These are phyloP conservation scores for Bryconaethiops microstoma DNA, from an alignment of 2,797 vertebrate species.

Conservation along the genomic window DNA sequence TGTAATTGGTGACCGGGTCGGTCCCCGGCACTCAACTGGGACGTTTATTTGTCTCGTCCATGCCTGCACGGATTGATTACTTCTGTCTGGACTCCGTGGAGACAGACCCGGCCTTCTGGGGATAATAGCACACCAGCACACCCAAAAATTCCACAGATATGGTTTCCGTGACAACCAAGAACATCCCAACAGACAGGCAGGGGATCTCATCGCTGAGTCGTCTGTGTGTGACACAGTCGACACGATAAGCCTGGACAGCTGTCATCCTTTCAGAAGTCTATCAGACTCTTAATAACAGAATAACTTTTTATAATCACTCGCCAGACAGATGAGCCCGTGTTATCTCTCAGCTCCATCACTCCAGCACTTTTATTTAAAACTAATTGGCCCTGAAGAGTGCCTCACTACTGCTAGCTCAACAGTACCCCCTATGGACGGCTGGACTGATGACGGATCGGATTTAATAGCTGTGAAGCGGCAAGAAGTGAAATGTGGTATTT, in stretches of 20 bases:
- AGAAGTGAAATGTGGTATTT: conserved; percentile 32
- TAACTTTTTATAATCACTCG: conserved; percentile 38
- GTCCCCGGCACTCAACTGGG: conserved; percentile 56
- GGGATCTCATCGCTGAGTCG: conserved; percentile 13
- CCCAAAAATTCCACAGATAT: conserved; percentile 47
- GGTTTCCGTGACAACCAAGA: conserved; percentile 60
- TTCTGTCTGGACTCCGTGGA: conserved; percentile 65
- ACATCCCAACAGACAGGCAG: conserved; percentile 45
- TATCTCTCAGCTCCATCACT: conserved; percentile 47
- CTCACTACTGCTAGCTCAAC: conserved; percentile 59
- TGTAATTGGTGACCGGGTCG: conserved; percentile 12
- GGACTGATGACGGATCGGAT: conserved; percentile 27
- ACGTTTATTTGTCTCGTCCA: conserved; percentile 62
- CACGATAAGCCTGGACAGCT: conserved; percentile 41
- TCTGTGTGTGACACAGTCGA: conserved; percentile 5
- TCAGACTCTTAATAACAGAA: conserved; percentile 36
- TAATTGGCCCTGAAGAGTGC: conserved; percentile 48
- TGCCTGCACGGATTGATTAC: conserved; percentile 71
- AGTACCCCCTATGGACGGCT: conserved; percentile 61
- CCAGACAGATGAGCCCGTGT: conserved; percentile 34
- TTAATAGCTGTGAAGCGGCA: conserved; percentile 27
- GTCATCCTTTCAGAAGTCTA: conserved; percentile 41
- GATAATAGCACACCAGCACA: conserved; percentile 54
- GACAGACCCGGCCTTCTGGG: conserved; percentile 62
- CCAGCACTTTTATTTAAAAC: conserved; percentile 33